These are phyloP conservation scores for Drosophila antonietae DNA, from an alignment of 2,888 invertebrate species.

Conservation along the genomic window DNA sequence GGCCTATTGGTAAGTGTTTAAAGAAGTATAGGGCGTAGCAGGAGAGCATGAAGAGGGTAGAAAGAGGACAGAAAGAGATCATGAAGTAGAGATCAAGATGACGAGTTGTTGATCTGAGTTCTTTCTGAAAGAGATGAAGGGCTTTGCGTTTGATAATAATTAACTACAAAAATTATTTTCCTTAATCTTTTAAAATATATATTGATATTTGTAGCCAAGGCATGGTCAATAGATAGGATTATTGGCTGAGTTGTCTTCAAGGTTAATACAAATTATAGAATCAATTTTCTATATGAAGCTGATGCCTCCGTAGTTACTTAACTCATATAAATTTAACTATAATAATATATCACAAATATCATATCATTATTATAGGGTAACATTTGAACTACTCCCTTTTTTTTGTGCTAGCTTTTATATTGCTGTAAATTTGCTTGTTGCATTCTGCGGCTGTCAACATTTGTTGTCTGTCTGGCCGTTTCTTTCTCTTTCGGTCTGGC, in stretches of 20 bases:
- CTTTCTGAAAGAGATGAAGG: neutral
- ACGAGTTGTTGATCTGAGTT: neutral
- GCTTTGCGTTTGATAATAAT: too few species aligned
- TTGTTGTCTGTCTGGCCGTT: conserved; percentile 25
- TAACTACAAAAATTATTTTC: too few species aligned
- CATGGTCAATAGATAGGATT: too few species aligned
- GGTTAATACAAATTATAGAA: neutral
- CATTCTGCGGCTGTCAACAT: conserved; percentile 61
- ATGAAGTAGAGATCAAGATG: neutral
- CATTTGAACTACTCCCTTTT: neutral
- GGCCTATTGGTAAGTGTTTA: neutral
- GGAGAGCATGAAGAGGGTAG: too few species aligned
- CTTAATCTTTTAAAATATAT: too few species aligned
- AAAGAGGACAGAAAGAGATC: neutral
- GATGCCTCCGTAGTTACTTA: too few species aligned
- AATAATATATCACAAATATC: too few species aligned
- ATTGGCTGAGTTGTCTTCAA: neutral
- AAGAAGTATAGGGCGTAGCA: too few species aligned
- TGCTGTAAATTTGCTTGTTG: conserved; percentile 47
- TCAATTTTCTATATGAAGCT: neutral
- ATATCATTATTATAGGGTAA: neutral
- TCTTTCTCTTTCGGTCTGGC: conserved; percentile 6
- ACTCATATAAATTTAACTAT: too few species aligned
- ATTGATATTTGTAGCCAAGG: too few species aligned
- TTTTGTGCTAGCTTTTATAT: conserved; percentile 15